Conservation (phyloP, 2,113 vertebrate species). For the Seriola rivoliana region DNA sequence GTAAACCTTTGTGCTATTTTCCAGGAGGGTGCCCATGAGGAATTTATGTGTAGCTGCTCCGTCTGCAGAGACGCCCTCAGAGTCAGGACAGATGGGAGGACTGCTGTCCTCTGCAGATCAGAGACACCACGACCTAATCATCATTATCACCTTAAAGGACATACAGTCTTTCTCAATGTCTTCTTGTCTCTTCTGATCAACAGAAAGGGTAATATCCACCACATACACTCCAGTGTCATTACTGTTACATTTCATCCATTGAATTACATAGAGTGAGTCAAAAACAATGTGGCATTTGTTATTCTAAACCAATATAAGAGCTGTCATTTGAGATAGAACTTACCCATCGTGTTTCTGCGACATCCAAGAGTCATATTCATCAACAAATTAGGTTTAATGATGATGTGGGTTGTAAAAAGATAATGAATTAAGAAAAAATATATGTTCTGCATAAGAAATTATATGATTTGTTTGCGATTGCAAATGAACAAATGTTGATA, state of each 20-base stretch:
- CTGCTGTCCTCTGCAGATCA: constrained; percentile 81
- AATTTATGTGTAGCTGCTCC: constrained; percentile 91
- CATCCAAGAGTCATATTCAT: neutral
- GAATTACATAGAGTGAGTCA: constrained; percentile 2
- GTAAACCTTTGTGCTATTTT: constrained; percentile 88
- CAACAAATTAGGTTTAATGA: neutral
- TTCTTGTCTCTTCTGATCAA: constrained; percentile 68
- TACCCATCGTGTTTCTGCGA: neutral
- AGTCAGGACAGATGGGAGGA: constrained; percentile 89
- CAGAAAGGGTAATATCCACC: constrained; percentile 30
- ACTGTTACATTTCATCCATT: constrained; percentile 40
- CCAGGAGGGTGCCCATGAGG: constrained; percentile 93
- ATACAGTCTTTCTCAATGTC: constrained; percentile 59
- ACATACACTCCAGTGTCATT: constrained; percentile 25
- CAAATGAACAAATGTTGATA: neutral
- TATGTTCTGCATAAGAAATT: neutral
- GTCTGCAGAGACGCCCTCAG: constrained; percentile 88
- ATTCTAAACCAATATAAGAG: constrained; percentile 10
- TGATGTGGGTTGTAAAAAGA: neutral
- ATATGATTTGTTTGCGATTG: neutral
- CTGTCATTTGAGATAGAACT: neutral
- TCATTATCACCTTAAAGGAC: constrained; percentile 89
- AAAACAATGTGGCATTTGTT: constrained; percentile 12
- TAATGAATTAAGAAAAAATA: neutral
- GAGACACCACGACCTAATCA: constrained; percentile 80